Base-by-base conservation (phyloP, 1,140 invertebrate genomes). In the Drosophila obscura region DNA sequence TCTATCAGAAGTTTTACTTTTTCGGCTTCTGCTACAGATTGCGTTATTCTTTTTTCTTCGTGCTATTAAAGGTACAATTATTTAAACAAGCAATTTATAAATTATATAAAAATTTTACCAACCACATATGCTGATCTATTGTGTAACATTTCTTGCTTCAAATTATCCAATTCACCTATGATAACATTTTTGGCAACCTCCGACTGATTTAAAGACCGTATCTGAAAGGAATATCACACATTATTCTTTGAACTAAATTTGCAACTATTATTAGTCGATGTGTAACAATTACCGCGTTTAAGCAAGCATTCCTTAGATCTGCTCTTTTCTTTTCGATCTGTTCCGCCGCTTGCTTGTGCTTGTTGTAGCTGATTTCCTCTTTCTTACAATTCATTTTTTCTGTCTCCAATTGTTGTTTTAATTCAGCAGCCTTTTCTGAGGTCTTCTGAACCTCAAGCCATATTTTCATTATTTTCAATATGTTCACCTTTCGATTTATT, bases 401-500 rank as follows among this genome's bases (percentile, higher is more conserved):
- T 11, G 31, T 48, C 35, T 64, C 26, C 50, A 82, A 59, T 19
- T 56, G 15, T 13, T 0, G 16, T 43, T 82, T 78, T 0, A 26
- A 22, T 9, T 68, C 16, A 1, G 35, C 13, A 4, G 56, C 53
- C 8, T 90, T 79, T n/a, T 52, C 51, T 49, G 74, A 53, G 22
- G 52, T 57, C 9, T 13, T 15, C 11, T 67, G 35, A 0, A 67
- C 24, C 53, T 90, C 68, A 13, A 67, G 31, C 68, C 80, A 85
- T 5, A 85, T 44, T 61, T 90, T 88, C 28, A 75, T 90, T 2
- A 66, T 75, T 7, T 53, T 77, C n/a, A 66, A 78, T 28, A 85
- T 35, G 11, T 78, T 75, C 0, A 90, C 41, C 16, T 90, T 90
- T 43, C 78, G 51, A 24, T 69, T 41, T 24, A 85, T 58, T 46